Percentiles rank a stretch among this genome's conserved stretches.
phyloP scores from a whole-genome alignment of 2,888 invertebrate genomes.

The Ochropleura leucogaster region DNA sequence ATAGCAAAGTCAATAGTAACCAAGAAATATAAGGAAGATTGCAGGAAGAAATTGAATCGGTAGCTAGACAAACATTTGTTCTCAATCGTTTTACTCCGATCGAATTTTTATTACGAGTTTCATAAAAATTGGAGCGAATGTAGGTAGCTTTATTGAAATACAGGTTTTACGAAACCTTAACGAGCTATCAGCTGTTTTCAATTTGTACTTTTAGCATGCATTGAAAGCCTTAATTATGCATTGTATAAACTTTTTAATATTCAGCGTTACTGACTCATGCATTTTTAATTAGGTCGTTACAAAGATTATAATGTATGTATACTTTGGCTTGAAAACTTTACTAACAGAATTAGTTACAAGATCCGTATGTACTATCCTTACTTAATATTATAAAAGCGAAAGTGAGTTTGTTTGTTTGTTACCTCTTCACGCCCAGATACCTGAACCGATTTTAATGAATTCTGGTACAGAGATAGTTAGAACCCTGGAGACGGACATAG shows the following conservation, averaged over 20 bases:
- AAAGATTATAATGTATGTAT: not conserved
- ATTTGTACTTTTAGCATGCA: not conserved
- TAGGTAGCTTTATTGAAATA: slow-evolving; percentile 7
- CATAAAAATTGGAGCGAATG: slow-evolving; percentile 13
- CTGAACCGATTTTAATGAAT: too few species aligned
- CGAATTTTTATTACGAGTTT: slow-evolving; percentile 16
- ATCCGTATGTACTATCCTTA: too few species aligned
- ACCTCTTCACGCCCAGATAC: too few species aligned
- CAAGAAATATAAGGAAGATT: slow-evolving; percentile 12
- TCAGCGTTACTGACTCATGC: not conserved
- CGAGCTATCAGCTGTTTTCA: not conserved
- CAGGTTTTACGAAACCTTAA: slow-evolving; percentile 13
- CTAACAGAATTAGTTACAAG: not conserved
- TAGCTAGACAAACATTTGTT: slow-evolving; percentile 42
- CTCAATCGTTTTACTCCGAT: slow-evolving; percentile 34
- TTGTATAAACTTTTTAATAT: not conserved
- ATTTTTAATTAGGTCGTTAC: not conserved
- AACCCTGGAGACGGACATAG: too few species aligned
- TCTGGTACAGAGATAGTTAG: too few species aligned
- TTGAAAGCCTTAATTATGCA: not conserved
- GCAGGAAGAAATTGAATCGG: slow-evolving; percentile 30
- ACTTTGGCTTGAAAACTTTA: not conserved
- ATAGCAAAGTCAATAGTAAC: slow-evolving; percentile 23
- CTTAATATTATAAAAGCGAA: too few species aligned
- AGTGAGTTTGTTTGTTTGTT: too few species aligned